Percentiles rank a stretch among this genome's conserved stretches.
phyloP scores from a whole-genome alignment of 2,888 invertebrate genomes.

The Andrena marginata region DNA sequence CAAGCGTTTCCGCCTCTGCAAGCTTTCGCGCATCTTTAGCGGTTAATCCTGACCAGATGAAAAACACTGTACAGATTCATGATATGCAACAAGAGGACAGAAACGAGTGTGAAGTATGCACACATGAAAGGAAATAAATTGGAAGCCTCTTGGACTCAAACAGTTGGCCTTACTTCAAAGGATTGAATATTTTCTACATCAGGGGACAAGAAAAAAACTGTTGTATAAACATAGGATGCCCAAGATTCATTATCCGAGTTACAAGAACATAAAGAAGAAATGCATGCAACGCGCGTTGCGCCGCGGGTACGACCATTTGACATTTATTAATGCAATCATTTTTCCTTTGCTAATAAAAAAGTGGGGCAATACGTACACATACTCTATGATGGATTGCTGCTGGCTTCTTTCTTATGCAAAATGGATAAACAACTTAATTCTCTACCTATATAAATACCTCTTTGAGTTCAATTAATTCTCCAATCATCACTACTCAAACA shows the following conservation, averaged over 20 bases:
- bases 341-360: neutral
- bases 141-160: neutral
- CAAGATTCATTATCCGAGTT: neutral
- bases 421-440: too few relatives aligned
- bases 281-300: neutral
- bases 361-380: neutral
- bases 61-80: neutral
- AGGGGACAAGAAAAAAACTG: neutral
- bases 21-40: conserved; percentile 72
- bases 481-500: too few relatives aligned
- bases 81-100: too few relatives aligned
- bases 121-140: neutral
- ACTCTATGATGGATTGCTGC: neutral
- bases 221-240: neutral
- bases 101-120: neutral
- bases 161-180: neutral
- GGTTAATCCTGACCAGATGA: conserved; percentile 70
- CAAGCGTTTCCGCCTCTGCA: conserved; percentile 75
- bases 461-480: too few relatives aligned
- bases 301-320: neutral
- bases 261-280: neutral
- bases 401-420: neutral
- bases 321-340: neutral
- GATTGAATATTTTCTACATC: neutral
- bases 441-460: too few relatives aligned